Conservation (phyloP, 2,888 invertebrate genomes). For the Ganaspis brasiliensis region DNA sequence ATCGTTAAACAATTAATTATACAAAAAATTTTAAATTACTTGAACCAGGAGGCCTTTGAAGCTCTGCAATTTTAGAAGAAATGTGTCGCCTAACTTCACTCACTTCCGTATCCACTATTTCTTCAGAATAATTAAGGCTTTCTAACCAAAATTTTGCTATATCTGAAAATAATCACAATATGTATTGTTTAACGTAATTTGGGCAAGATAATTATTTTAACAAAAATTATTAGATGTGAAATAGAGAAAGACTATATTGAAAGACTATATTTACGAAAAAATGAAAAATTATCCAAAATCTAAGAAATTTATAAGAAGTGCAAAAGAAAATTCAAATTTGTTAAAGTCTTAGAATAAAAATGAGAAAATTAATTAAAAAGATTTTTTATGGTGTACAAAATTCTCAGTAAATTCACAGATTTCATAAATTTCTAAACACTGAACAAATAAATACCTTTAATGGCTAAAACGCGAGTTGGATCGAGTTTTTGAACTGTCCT, state of each 20-base stretch:
- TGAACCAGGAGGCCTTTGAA: neutral
- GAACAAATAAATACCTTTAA: constrained; percentile 5
- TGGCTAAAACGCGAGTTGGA: neutral
- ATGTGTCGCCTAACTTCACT: neutral
- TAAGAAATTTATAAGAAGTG: too few relatives aligned
- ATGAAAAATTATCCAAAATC: too few relatives aligned
- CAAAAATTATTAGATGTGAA: too few relatives aligned
- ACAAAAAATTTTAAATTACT: neutral
- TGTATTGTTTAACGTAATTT: too few relatives aligned
- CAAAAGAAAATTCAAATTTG: too few relatives aligned
- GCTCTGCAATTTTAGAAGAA: neutral
- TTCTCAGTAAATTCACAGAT: neutral
- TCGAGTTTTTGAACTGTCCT: neutral
- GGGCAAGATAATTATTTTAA: too few relatives aligned
- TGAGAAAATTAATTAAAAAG: too few relatives aligned
- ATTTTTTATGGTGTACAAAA: too few relatives aligned
- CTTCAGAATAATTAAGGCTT: neutral
- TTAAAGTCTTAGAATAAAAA: too few relatives aligned
- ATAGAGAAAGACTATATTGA: too few relatives aligned
- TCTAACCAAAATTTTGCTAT: neutral
- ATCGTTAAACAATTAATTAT: too few relatives aligned
- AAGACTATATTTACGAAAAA: too few relatives aligned
- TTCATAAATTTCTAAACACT: neutral
- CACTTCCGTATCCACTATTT: neutral
- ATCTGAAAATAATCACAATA: neutral